Evolutionary conservation across 1,140 invertebrate genomes (phyloP).

Genomic region (Hormaphis cornu): DNA sequence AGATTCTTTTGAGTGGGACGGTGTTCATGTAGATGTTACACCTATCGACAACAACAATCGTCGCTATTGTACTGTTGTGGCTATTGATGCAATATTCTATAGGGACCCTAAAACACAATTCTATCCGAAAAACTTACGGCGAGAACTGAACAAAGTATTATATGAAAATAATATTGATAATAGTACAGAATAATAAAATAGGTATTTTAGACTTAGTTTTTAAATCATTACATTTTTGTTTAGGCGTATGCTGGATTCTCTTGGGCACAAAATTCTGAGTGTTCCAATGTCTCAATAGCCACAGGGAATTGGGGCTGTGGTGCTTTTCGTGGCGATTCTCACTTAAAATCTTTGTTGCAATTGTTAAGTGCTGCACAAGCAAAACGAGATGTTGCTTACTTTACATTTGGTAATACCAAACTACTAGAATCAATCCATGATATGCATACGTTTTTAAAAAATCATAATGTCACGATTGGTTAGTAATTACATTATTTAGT

Average conservation of each 20-base stretch:
- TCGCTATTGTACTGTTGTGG: conserved; percentile 66
- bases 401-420: conserved; percentile 70
- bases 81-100: conserved; percentile 80
- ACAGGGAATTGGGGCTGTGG: conserved; percentile 99
- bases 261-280: conserved; percentile 42
- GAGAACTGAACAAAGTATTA: conserved; percentile 76
- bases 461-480: conserved; percentile 37
- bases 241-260: conserved; percentile 73
- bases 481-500: conserved; percentile 11
- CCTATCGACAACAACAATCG: conserved; percentile 62
- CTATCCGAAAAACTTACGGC: conserved; percentile 47
- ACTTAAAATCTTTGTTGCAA: conserved; percentile 84
- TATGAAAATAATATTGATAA: conserved; percentile 37
- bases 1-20: conserved; percentile 66
- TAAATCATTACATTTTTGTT: conserved; percentile 38
- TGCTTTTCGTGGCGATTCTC: conserved; percentile 77
- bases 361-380: conserved; percentile 72
- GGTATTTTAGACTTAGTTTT: neutral
- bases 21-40: conserved; percentile 62
- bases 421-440: conserved; percentile 60
- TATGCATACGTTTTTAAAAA: conserved; percentile 58
- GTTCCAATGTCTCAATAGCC: conserved; percentile 52
- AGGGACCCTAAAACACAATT: conserved; percentile 50
- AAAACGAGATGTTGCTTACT: conserved; percentile 69
- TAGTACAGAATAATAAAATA: neutral